Conservation (phyloP, 2,888 invertebrate genomes). For the Furcula furcula region DNA sequence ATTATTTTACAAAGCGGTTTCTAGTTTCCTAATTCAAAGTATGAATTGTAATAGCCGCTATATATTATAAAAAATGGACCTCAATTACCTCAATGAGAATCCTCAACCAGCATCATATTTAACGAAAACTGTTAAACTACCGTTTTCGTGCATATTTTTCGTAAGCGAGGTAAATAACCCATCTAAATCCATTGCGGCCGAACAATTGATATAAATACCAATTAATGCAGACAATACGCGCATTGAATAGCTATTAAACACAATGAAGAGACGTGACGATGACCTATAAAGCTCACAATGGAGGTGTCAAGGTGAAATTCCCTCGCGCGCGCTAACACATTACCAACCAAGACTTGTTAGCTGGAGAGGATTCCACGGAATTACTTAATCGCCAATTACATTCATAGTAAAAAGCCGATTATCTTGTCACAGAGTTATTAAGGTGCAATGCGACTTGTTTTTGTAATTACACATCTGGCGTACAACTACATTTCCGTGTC, state of each 20-base stretch:
- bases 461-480: conserved; percentile 16
- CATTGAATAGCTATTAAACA: conserved; percentile 1
- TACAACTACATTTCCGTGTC: conserved; percentile 7
- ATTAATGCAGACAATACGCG: background rate
- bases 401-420: conserved; percentile 28
- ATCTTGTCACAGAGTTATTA: conserved; percentile 27
- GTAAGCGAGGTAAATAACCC: too few relatives aligned
- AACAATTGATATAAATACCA: background rate
- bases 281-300: conserved; percentile 21
- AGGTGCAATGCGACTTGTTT: conserved; percentile 15
- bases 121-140: too few relatives aligned
- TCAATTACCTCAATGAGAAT: too few relatives aligned
- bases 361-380: conserved; percentile 19
- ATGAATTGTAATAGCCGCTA: too few relatives aligned
- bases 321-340: conserved; percentile 21
- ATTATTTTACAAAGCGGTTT: too few relatives aligned
- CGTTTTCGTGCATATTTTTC: too few relatives aligned
- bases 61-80: too few relatives aligned
- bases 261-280: conserved; percentile 3
- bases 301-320: conserved; percentile 20
- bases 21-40: too few relatives aligned
- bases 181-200: too few relatives aligned
- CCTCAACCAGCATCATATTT: too few relatives aligned
- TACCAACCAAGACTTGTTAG: conserved; percentile 17
- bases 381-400: conserved; percentile 27